These are phyloP conservation scores for Eulemur albifrons DNA, from an alignment of 2,797 vertebrate species.

Conservation along the genomic window DNA sequence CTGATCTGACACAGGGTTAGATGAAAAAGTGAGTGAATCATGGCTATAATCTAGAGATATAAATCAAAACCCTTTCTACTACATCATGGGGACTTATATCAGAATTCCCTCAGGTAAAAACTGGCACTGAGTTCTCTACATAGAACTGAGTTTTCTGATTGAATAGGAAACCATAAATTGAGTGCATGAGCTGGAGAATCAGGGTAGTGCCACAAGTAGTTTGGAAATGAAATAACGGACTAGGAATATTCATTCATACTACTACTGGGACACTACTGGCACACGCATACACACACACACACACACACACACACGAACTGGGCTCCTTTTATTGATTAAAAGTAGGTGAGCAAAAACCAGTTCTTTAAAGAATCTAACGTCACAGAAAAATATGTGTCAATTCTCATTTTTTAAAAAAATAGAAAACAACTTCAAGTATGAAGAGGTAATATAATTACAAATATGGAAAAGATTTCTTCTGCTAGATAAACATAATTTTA, in stretches of 20 bases:
- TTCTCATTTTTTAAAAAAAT: background rate
- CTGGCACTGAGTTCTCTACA: background rate
- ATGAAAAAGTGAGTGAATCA: background rate
- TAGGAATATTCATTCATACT: background rate
- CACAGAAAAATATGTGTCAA: background rate
- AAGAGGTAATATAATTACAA: background rate
- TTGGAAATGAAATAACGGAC: background rate
- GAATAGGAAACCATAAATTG: background rate
- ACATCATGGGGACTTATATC: background rate
- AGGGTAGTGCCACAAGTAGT: background rate
- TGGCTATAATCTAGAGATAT: background rate
- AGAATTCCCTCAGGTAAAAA: background rate
- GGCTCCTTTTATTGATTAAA: background rate
- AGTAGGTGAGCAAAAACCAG: background rate
- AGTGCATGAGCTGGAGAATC: background rate
- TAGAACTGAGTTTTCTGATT: background rate
- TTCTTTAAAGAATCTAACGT: background rate
- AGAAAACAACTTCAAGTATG: background rate
- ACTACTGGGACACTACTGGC: background rate
- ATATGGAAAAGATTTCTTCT: background rate
- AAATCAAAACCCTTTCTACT: background rate
- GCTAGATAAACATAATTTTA: background rate
- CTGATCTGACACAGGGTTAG: background rate
- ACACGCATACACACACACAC: background rate
- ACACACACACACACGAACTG: background rate